Percentiles rank a stretch among this genome's conserved stretches.
Conservation (phyloP, 2,113 vertebrate genomes). For the Pionites leucogaster region DNA sequence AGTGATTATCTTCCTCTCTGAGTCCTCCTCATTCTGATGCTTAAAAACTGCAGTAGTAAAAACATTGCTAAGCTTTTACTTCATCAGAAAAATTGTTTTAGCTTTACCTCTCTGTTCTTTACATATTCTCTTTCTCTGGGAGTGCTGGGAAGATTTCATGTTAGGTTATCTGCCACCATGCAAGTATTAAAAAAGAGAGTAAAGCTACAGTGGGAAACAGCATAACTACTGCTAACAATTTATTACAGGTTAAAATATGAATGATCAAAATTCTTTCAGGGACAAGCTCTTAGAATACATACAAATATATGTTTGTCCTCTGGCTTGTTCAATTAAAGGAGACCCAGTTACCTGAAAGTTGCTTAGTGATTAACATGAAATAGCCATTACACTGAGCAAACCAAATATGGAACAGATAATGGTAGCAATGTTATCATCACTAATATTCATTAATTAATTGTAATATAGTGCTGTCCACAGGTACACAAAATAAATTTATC, state of each 20-base stretch:
- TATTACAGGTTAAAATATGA: background rate
- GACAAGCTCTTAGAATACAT: background rate
- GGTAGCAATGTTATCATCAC: background rate
- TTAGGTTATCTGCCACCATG: background rate
- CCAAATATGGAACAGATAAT: background rate
- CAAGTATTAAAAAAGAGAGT: background rate
- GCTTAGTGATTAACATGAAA: background rate
- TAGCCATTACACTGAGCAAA: background rate
- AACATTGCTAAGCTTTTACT: background rate
- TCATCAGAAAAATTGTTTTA: background rate
- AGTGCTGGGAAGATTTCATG: background rate
- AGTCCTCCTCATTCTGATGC: background rate
- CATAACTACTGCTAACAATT: background rate
- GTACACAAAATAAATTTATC: background rate
- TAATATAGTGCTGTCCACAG: background rate
- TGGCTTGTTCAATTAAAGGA: background rate
- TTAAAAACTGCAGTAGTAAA: background rate
- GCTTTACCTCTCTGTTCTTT: background rate
- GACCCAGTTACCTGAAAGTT: background rate
- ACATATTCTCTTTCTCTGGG: background rate
- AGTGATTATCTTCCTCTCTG: background rate
- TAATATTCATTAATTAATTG: background rate
- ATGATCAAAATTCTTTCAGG: background rate
- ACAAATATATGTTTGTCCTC: background rate
- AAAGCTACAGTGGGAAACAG: background rate